Evolutionary conservation across 2,888 invertebrate species (phyloP), one percentile per base, ranked within the genome.

Genomic region (Scelioninae gen. 1): DNA sequence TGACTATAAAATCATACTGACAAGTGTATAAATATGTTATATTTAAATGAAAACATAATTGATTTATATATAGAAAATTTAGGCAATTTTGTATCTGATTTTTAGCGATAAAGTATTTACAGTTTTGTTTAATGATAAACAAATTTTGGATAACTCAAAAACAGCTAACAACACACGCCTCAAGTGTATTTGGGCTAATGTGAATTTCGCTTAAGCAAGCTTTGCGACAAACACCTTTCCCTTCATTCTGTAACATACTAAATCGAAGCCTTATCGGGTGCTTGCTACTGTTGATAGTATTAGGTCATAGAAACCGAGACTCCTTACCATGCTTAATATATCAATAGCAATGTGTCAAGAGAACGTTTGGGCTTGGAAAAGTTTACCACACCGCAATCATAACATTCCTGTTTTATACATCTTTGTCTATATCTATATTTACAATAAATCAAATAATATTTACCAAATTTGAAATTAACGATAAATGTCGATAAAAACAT

Each of bases 261-360:
- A 87, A 87, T 90, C 88, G 90, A 90, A 90, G 90, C 89, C 90
- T 88, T 87, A 88, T 85, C 83, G 85, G 84, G 85, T 80, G 86
- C 85, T 86, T 84, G 87, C 86, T 85, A 88, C 86, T 87, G 86
- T 84, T 86, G 85, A 89, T 86, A 88, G 87, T 86, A 87, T 89
- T 85, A 83, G 83, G 83, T 83, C 83, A 80, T 80, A 80, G 83
- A 72, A 80, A 83, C 53, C 32, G 43, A 68, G 77, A 69, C 85
- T 83, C 84, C 74, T 83, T 79, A 66, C 85, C 69, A 72, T 49
- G 45, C 40, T 86, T 89, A 88, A 89, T 88, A 87, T 87, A 85
- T 83, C 86, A 87, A 85, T 86, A 87, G 77, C 32, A 69, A 15
- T 53, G 32, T 53, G 51, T 58, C 56, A 65, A 76, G 69, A 66